phyloP scores from a whole-genome alignment of 2,888 invertebrate genomes.

The Mesopsocus fuscifrons region DNA sequence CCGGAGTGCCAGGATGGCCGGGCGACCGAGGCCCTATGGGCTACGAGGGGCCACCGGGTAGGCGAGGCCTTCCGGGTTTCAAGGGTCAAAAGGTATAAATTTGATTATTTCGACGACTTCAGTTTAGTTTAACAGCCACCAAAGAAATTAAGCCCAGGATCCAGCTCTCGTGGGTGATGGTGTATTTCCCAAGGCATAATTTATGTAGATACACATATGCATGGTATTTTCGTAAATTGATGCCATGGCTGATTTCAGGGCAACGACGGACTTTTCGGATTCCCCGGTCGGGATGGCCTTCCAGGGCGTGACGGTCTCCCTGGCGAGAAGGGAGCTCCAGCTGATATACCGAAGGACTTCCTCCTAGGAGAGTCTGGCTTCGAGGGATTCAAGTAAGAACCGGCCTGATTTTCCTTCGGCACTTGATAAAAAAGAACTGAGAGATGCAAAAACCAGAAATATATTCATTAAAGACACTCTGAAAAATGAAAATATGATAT shows the following conservation, averaged over 20 bases:
- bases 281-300: conserved; percentile 29
- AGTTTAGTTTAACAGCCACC: no score
- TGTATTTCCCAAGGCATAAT: no score
- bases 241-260: no score
- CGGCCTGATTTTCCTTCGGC: background rate
- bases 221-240: no score
- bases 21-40: conserved; percentile 20
- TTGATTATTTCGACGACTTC: no score
- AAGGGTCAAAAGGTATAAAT: conserved; percentile 34
- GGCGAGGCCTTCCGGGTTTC: conserved; percentile 30
- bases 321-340: conserved; percentile 37
- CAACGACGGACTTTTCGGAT: conserved; percentile 23
- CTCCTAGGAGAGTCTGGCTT: conserved; percentile 31
- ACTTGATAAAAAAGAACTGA: no score
- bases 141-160: no score
- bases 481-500: no score
- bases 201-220: no score
- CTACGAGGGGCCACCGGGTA: conserved; percentile 23
- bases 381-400: conserved; percentile 24
- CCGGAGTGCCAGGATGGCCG: background rate
- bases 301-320: conserved; percentile 26
- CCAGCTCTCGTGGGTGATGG: no score
- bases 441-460: no score
- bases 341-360: conserved; percentile 27
- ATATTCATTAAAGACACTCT: no score